Conservation (phyloP, 1,140 invertebrate genomes). For the Drosophila sucinea region DNA sequence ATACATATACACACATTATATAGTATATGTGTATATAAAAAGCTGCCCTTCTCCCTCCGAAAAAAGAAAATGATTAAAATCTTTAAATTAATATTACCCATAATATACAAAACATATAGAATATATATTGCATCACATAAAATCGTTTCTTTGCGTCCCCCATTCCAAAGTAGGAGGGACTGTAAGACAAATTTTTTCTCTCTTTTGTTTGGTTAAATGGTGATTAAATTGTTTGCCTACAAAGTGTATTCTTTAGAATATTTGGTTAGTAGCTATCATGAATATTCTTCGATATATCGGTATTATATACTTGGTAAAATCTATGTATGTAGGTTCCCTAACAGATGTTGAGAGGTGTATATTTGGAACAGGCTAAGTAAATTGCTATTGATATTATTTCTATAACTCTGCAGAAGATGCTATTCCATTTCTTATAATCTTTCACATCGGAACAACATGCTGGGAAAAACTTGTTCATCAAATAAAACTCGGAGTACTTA, state of each 20-base stretch:
- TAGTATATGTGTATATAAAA: constrained; percentile 19
- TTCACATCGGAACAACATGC: background rate
- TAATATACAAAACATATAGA: constrained; percentile 50
- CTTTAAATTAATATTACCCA: constrained; percentile 72
- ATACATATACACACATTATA: constrained; percentile 29
- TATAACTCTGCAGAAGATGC: background rate
- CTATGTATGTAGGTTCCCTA: constrained; percentile 10
- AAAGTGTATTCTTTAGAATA: constrained; percentile 20
- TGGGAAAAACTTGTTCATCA: no score
- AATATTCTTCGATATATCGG: constrained; percentile 3
- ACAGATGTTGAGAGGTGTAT: constrained; percentile 17
- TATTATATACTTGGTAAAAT: constrained; percentile 12
- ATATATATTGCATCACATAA: constrained; percentile 51
- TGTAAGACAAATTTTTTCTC: background rate
- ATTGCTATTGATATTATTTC: constrained; percentile 1
- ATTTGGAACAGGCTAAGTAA: constrained; percentile 18
- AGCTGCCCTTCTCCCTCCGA: constrained; percentile 31
- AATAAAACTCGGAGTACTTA: no score
- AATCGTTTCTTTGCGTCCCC: constrained; percentile 4
- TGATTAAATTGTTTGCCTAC: constrained; percentile 33
- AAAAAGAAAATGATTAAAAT: constrained; percentile 24
- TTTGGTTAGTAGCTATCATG: constrained; percentile 31
- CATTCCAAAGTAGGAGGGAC: background rate
- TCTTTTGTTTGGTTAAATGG: constrained; percentile 17
- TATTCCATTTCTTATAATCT: background rate